These are phyloP conservation scores for Gallinago undulata DNA, from an alignment of 2,113 vertebrate species.

Conservation along the genomic window DNA sequence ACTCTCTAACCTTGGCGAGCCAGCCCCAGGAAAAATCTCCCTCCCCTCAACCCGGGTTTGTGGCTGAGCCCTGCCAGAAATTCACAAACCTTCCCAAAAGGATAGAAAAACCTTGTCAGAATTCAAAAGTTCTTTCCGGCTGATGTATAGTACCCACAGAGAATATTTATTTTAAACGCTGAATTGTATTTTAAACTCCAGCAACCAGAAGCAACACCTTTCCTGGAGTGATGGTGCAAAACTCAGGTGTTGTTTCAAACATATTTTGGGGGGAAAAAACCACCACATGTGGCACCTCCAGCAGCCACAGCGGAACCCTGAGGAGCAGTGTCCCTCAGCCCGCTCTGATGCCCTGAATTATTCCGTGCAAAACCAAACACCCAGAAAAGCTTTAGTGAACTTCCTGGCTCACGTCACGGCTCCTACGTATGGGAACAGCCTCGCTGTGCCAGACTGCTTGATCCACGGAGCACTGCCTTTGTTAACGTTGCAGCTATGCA, in stretches of 20 bases:
- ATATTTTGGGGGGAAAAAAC: background rate
- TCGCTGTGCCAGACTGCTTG: background rate
- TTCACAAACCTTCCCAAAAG: background rate
- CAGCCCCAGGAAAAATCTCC: background rate
- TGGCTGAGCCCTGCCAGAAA: background rate
- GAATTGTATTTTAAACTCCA: background rate
- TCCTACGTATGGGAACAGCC: slow-evolving; percentile 14
- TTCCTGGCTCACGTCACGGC: slow-evolving; percentile 25
- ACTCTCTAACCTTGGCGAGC: slow-evolving; percentile 9
- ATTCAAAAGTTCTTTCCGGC: background rate
- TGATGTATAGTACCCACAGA: background rate
- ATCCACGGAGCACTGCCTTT: background rate
- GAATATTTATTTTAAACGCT: background rate
- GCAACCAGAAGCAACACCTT: background rate
- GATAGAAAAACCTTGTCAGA: no score
- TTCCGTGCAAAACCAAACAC: background rate
- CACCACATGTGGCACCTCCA: background rate
- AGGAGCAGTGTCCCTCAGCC: background rate
- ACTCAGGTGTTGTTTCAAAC: background rate
- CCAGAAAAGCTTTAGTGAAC: slow-evolving; percentile 26
- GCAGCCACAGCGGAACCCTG: background rate
- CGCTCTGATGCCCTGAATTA: background rate
- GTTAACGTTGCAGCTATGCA: background rate
- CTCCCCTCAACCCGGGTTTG: background rate
- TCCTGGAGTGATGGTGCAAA: background rate